phyloP scores from a whole-genome alignment of 1,140 invertebrate species.

The Drosophila saltans region DNA sequence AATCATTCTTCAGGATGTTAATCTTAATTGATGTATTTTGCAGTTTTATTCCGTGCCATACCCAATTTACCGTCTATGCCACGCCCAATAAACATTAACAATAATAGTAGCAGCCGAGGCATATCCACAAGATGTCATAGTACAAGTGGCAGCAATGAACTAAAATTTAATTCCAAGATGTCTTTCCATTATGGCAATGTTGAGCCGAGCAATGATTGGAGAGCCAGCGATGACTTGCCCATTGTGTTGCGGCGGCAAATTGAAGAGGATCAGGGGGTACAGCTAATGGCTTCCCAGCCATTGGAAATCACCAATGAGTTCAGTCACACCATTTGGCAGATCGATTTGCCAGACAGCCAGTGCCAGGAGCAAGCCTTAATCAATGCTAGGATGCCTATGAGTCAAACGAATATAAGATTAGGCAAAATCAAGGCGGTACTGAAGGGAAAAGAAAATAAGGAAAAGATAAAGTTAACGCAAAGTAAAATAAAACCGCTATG shows the following conservation, averaged over 20 bases:
- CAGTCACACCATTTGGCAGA: constrained; percentile 63
- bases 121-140: neutral
- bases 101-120: neutral
- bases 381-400: neutral
- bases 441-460: constrained; percentile 4
- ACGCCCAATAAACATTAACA: neutral
- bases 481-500: neutral
- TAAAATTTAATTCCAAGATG: constrained; percentile 7
- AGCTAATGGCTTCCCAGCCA: constrained; percentile 43
- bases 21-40: no score
- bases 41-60: constrained; percentile 24
- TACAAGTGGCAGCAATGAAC: neutral
- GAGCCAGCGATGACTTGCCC: constrained; percentile 44
- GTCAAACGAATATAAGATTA: neutral
- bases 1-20: neutral
- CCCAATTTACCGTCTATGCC: constrained; percentile 32
- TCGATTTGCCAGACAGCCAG: constrained; percentile 23
- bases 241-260: constrained; percentile 56
- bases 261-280: constrained; percentile 36
- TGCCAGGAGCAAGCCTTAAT: neutral
- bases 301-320: constrained; percentile 21
- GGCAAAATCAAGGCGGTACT: constrained; percentile 40
- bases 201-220: constrained; percentile 50
- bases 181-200: constrained; percentile 41
- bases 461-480: neutral